A percentile compares a stretch with the other conserved stretches of the same genome.
Evolutionary conservation across 2,113 vertebrate species (phyloP).

Genomic region (Odontophorus gujanensis): DNA sequence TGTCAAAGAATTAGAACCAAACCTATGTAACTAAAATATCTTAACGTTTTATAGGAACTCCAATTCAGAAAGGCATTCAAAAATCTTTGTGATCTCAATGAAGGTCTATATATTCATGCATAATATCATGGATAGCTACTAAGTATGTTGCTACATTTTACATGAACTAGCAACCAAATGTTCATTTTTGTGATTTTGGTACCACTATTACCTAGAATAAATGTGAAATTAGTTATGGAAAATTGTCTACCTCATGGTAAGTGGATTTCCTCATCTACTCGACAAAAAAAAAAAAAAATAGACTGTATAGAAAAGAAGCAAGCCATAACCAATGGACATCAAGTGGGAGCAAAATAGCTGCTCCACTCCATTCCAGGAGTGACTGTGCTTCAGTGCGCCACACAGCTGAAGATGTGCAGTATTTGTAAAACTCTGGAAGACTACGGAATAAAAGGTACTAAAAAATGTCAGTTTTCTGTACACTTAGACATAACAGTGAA

Average conservation of each 20-base stretch:
- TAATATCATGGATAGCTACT: background rate
- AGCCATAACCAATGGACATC: background rate
- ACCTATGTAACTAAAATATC: background rate
- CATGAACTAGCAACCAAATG: background rate
- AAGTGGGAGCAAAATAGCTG: constrained; percentile 14
- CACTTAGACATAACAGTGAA: background rate
- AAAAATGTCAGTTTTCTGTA: background rate
- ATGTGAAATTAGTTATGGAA: constrained; percentile 29
- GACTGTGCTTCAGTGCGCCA: background rate
- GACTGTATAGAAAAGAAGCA: background rate
- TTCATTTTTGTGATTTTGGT: constrained; percentile 35
- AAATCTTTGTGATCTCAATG: background rate
- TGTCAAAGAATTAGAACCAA: background rate
- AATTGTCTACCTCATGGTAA: constrained; percentile 21
- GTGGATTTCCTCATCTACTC: background rate
- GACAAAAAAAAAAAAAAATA: constrained; percentile 3
- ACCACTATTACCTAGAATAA: constrained; percentile 11
- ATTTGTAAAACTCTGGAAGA: constrained; percentile 1
- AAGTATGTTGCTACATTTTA: background rate
- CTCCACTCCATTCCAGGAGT: background rate
- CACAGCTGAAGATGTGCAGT: background rate
- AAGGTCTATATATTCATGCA: background rate
- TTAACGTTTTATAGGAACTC: background rate
- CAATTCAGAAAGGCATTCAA: background rate
- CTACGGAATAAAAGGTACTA: background rate